phyloP scores from a whole-genome alignment of 2,888 invertebrate genomes.

The Drosophila rellima region DNA sequence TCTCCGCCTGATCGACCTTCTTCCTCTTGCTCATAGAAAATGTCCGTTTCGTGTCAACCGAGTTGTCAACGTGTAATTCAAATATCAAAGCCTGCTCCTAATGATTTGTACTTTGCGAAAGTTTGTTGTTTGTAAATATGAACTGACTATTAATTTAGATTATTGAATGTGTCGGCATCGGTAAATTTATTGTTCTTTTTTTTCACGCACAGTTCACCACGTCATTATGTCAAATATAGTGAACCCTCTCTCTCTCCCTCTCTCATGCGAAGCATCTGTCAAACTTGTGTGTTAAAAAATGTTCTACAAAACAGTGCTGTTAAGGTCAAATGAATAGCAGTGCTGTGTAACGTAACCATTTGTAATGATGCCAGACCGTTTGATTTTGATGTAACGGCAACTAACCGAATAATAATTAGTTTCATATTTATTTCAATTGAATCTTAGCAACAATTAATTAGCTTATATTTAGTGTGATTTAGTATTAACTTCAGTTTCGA shows the following conservation, averaged over 20 bases:
- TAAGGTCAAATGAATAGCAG: too few species aligned
- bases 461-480: conserved; percentile 28
- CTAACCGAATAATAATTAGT: not conserved
- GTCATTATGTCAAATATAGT: conserved; percentile 69
- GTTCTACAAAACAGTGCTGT: conserved; percentile 14
- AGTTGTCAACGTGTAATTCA: conserved; percentile 31
- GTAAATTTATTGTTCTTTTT: conserved; percentile 77
- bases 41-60: conserved; percentile 27
- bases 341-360: not conserved
- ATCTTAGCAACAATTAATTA: conserved; percentile 40
- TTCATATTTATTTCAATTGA: conserved; percentile 28
- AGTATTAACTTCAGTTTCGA: conserved; percentile 24
- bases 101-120: conserved; percentile 5
- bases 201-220: conserved; percentile 74
- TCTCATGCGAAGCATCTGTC: conserved; percentile 44
- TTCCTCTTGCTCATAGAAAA: conserved; percentile 49
- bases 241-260: conserved; percentile 33
- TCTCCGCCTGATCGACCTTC: conserved; percentile 46
- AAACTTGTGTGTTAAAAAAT: conserved; percentile 27
- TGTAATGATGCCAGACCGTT: conserved; percentile 10
- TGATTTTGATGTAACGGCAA: not conserved
- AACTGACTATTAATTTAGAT: conserved; percentile 50
- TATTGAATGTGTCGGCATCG: conserved; percentile 57
- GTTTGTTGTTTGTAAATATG: conserved; percentile 29
- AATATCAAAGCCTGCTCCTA: conserved; percentile 31